Percentiles rank a stretch among this genome's conserved stretches.
Conservation (phyloP, 2,113 vertebrate genomes). For the Syngnathus floridae region DNA sequence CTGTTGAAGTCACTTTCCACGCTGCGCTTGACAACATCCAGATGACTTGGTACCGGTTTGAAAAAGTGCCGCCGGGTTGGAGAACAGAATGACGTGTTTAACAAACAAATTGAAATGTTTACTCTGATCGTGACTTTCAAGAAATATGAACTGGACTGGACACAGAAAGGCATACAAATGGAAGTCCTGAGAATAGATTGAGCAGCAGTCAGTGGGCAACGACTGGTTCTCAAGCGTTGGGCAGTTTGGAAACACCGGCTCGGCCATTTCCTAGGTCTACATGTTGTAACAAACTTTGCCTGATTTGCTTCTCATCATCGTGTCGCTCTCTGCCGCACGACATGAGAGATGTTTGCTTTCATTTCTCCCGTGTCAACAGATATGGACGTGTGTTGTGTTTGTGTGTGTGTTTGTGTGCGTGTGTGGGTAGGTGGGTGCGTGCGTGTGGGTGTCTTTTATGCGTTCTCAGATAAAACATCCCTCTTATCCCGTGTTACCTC, state of each 20-base stretch:
- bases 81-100: neutral
- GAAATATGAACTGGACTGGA: too few species aligned
- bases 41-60: neutral
- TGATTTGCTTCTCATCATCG: slow-evolving; percentile 21
- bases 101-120: neutral
- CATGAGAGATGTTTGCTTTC: slow-evolving; percentile 39
- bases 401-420: neutral
- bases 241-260: too few species aligned
- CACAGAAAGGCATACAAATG: too few species aligned
- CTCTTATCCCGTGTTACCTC: slow-evolving; percentile 51
- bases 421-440: neutral
- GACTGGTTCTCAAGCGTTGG: too few species aligned
- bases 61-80: neutral
- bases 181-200: too few species aligned
- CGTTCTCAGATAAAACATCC: slow-evolving; percentile 47
- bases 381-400: slow-evolving; percentile 4
- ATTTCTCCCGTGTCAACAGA: slow-evolving; percentile 37
- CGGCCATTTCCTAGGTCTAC: too few species aligned
- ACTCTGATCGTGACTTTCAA: too few species aligned
- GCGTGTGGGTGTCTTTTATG: slow-evolving; percentile 38
- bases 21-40: neutral
- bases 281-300: too few species aligned
- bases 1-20: neutral
- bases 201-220: too few species aligned
- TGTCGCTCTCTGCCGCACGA: slow-evolving; percentile 20